Percentiles rank a stretch among this genome's conserved stretches.
phyloP scores from a whole-genome alignment of 1,140 invertebrate species.

The Leptinotarsa defecta region DNA sequence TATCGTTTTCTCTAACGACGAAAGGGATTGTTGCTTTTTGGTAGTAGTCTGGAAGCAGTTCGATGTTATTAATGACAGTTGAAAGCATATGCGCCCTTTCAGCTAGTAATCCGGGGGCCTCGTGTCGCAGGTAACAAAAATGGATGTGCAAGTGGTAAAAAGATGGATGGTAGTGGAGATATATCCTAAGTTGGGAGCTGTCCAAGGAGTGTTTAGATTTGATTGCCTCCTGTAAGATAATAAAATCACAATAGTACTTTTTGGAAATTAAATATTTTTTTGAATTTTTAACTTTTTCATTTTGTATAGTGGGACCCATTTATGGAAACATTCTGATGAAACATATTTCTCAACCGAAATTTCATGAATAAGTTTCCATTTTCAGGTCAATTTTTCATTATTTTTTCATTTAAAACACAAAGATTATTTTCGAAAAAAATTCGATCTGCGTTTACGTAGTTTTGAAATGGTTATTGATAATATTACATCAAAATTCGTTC shows the following conservation, averaged over 20 bases:
- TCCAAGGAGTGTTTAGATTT: conserved; percentile 77
- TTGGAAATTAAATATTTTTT: not conserved
- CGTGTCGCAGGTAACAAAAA: conserved; percentile 82
- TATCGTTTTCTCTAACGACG: conserved; percentile 67
- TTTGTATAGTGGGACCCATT: too few species aligned
- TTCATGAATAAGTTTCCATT: too few species aligned
- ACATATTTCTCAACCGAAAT: too few species aligned
- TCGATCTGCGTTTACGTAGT: too few species aligned
- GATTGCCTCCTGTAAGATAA: conserved; percentile 69
- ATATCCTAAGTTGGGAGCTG: conserved; percentile 76
- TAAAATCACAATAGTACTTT: not conserved
- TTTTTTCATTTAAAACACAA: too few species aligned
- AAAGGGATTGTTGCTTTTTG: conserved; percentile 77
- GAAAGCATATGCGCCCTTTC: conserved; percentile 86
- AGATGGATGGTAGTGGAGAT: conserved; percentile 95
- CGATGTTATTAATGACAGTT: conserved; percentile 90
- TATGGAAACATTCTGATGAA: too few species aligned
- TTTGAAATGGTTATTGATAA: too few species aligned
- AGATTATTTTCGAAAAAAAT: too few species aligned
- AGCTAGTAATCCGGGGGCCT: conserved; percentile 74
- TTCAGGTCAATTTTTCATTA: too few species aligned
- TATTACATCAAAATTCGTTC: too few species aligned
- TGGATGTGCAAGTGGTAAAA: conserved; percentile 97
- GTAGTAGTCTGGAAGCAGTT: conserved; percentile 83
- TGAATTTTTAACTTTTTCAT: not conserved